A percentile compares a stretch with the other conserved stretches of the same genome.
These are phyloP conservation scores for Coremacera marginata DNA, from an alignment of 2,888 invertebrate genomes.

Conservation along the genomic window DNA sequence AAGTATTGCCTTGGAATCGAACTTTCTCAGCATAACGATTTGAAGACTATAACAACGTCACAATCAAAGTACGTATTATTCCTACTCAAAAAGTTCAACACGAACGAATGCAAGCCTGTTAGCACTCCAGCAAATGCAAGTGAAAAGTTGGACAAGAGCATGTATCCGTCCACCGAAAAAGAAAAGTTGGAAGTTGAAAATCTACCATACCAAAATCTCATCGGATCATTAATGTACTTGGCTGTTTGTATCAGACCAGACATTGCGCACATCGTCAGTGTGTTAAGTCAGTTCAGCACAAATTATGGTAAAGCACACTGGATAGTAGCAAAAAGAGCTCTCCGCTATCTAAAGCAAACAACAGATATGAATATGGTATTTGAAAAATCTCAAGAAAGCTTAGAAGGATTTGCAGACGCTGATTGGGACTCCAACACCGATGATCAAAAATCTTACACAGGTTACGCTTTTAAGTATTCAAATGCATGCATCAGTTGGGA, in stretches of 20 bases:
- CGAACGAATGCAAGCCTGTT: conserved; percentile 39
- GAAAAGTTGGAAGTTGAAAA: conserved; percentile 32
- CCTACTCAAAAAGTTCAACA: conserved; percentile 32
- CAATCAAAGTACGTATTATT: conserved; percentile 37
- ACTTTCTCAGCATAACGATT: conserved; percentile 29
- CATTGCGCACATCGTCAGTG: conserved; percentile 45
- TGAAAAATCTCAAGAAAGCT: conserved; percentile 10
- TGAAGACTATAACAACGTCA: conserved; percentile 26
- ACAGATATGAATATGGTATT: conserved; percentile 39
- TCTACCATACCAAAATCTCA: conserved; percentile 39
- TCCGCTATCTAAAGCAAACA: conserved; percentile 43
- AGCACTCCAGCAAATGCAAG: conserved; percentile 38
- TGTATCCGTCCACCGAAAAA: conserved; percentile 34
- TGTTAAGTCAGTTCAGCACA: conserved; percentile 40
- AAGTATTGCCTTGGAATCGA: conserved; percentile 43
- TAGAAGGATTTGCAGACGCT: conserved; percentile 37
- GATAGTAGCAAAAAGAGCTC: conserved; percentile 42
- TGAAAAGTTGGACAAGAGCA: conserved; percentile 39
- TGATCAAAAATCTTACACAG: conserved; percentile 38
- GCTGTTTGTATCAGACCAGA: conserved; percentile 46
- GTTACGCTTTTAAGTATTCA: conserved; percentile 13
- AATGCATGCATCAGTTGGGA: too few relatives aligned
- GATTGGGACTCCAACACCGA: conserved; percentile 36
- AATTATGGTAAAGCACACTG: conserved; percentile 42
- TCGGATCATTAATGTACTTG: conserved; percentile 45